Evolutionary conservation across 2,888 invertebrate genomes (phyloP).

Genomic region (Xestia rhomboidea): DNA sequence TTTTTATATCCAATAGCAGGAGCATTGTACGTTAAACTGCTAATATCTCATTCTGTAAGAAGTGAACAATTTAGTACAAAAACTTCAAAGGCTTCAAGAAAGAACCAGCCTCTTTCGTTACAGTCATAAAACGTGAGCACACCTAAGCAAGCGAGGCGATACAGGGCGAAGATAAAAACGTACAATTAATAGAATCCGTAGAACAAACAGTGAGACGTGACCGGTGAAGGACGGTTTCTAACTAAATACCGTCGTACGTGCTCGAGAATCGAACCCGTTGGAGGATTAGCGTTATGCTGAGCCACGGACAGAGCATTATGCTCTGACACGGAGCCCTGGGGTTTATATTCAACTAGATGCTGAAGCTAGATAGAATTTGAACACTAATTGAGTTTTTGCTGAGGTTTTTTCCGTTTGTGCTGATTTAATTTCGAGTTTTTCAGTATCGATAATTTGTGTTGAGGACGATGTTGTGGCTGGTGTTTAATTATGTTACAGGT

Average conservation of each 20-base stretch:
- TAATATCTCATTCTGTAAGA: conserved; percentile 23
- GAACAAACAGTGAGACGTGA: conserved; percentile 73
- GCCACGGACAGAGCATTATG: conserved; percentile 77
- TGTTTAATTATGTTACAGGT: not conserved
- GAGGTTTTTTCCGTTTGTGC: conserved; percentile 29
- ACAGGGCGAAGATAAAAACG: conserved; percentile 57
- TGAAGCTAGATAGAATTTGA: conserved; percentile 57
- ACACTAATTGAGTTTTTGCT: conserved; percentile 45
- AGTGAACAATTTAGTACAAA: conserved; percentile 21
- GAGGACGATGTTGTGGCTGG: not conserved
- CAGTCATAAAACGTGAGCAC: conserved; percentile 59
- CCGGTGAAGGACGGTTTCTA: conserved; percentile 63
- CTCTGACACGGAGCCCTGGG: conserved; percentile 68
- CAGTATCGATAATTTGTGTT: not conserved
- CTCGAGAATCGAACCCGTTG: conserved; percentile 70
- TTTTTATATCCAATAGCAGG: conserved; percentile 2
- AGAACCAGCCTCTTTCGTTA: conserved; percentile 40
- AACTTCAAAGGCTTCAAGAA: conserved; percentile 38
- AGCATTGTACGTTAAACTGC: conserved; percentile 13
- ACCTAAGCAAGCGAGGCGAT: conserved; percentile 55
- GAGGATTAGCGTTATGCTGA: conserved; percentile 78
- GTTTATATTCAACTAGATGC: conserved; percentile 55
- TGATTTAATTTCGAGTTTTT: conserved; percentile 37
- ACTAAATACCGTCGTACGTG: conserved; percentile 74
- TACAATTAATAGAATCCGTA: conserved; percentile 67